Conservation (phyloP, 2,113 vertebrate species). For the Solenodon paradoxus region DNA sequence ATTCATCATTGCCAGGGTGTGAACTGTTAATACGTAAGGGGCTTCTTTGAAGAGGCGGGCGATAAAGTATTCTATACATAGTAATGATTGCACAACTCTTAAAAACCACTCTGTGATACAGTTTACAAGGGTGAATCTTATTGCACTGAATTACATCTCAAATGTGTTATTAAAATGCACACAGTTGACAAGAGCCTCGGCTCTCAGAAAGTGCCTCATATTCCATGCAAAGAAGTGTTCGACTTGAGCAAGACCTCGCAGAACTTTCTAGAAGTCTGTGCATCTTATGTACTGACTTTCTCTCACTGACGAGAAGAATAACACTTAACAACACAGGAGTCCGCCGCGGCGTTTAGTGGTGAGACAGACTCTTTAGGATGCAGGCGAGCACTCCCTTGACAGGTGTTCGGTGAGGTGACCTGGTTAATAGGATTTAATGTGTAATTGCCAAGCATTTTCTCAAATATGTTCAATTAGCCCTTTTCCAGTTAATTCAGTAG, state of each 20-base stretch:
- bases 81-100: background rate
- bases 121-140: background rate
- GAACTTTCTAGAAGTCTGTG: background rate
- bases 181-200: background rate
- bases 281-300: background rate
- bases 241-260: background rate
- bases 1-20: background rate
- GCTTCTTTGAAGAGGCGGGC: background rate
- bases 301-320: background rate
- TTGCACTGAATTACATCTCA: background rate
- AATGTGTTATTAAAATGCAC: background rate
- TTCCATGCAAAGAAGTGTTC: background rate
- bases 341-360: background rate
- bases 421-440: background rate
- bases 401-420: background rate
- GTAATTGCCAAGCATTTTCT: background rate
- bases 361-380: background rate
- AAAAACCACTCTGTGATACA: background rate
- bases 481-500: slow-evolving; percentile 1
- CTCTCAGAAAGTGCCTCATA: background rate
- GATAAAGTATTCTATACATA: background rate
- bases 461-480: accelerated
- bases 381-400: background rate
- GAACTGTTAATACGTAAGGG: background rate
- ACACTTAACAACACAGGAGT: background rate